Evolutionary conservation across 2,888 invertebrate genomes (phyloP).

Genomic region (Ferdinandea cuprea): DNA sequence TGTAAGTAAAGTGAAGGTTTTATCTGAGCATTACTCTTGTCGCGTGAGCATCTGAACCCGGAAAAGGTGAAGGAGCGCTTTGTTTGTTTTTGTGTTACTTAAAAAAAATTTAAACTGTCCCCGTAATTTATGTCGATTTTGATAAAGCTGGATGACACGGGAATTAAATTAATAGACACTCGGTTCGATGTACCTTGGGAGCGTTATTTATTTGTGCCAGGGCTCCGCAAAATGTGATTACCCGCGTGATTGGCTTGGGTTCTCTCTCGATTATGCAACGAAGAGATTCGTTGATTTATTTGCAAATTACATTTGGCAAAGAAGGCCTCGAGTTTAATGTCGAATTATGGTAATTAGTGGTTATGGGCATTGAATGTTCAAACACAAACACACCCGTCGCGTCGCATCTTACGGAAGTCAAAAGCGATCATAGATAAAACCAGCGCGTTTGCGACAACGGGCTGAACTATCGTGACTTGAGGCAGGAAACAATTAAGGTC

Average conservation of each 20-base stretch:
- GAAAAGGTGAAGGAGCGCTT: constrained; percentile 34
- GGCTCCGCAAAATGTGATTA: constrained; percentile 24
- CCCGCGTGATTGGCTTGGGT: not conserved
- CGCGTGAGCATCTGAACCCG: constrained; percentile 52
- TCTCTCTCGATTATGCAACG: constrained; percentile 3
- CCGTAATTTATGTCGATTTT: constrained; percentile 17
- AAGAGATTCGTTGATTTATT: not conserved
- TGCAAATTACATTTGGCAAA: not conserved
- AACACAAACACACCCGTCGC: constrained; percentile 1
- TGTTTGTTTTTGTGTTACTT: too few species aligned
- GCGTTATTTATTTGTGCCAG: constrained; percentile 11
- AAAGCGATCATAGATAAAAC: not conserved
- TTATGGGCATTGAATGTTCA: not conserved
- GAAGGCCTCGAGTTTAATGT: not conserved
- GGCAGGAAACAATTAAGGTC: constrained; percentile 28
- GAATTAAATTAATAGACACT: constrained; percentile 47
- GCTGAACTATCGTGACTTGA: constrained; percentile 20
- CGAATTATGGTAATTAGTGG: constrained; percentile 14
- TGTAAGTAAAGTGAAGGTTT: constrained; percentile 30
- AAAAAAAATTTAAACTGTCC: constrained; percentile 2
- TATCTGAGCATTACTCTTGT: constrained; percentile 25
- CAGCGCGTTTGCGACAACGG: not conserved
- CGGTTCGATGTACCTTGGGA: constrained; percentile 15
- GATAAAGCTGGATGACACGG: constrained; percentile 27
- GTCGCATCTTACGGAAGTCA: constrained; percentile 19